Percentiles rank a stretch among this genome's conserved stretches.
These are phyloP conservation scores for Drosophila truncata DNA, from an alignment of 1,140 invertebrate genomes.

Conservation along the genomic window DNA sequence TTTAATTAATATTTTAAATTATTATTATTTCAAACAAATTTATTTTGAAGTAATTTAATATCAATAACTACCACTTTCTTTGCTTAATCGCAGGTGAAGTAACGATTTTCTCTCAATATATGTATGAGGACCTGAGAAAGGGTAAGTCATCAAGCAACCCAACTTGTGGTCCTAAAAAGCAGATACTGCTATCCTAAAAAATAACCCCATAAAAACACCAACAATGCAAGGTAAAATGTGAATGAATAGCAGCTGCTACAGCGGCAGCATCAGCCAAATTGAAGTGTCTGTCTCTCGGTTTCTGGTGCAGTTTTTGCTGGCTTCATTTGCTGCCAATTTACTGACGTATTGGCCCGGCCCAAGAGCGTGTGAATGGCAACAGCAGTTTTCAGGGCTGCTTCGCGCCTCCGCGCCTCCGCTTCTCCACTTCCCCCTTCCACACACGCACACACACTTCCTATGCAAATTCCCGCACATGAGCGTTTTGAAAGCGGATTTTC, in stretches of 20 bases:
- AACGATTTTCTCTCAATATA: not conserved
- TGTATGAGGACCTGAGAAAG: not conserved
- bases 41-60: not conserved
- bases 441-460: conserved; percentile 44
- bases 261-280: conserved; percentile 56
- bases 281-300: conserved; percentile 65
- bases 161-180: not conserved
- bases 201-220: not conserved
- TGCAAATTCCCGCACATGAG: conserved; percentile 69
- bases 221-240: conserved; percentile 12
- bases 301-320: conserved; percentile 19
- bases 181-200: not conserved
- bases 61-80: not conserved
- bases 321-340: conserved; percentile 55
- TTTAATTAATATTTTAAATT: too few species aligned
- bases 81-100: not conserved
- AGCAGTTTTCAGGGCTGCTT: conserved; percentile 36
- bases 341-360: conserved; percentile 68
- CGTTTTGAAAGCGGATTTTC: conserved; percentile 77
- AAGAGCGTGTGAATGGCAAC: conserved; percentile 70
- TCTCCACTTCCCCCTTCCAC: conserved; percentile 1
- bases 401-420: conserved; percentile 1
- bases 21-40: too few species aligned
- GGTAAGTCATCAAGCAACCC: not conserved
- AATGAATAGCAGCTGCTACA: conserved; percentile 1